Base-by-base conservation (phyloP, 2,113 vertebrate species). In the Hippocampus barbouri region DNA sequence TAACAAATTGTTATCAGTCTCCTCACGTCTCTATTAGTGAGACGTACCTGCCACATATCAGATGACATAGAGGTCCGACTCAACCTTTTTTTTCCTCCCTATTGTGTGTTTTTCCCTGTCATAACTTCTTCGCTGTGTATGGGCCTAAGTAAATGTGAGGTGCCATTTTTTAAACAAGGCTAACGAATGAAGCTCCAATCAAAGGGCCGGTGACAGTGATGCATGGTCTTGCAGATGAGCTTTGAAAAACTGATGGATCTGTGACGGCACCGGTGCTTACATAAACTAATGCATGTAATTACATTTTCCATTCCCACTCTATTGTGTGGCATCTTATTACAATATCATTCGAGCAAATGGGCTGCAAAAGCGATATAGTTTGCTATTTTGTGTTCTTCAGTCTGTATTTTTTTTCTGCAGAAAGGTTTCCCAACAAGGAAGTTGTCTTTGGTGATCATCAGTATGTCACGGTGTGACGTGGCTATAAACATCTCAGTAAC, bases 241-340 rank as follows among this genome's bases (percentile, higher is more conserved):
- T 93, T 91, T 96, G 96, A 98, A 97, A 91, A 95, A 95, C 96
- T 96, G 96, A 98, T 95, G 94, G 96, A 97, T 98, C 95, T 97
- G 94, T 94, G 95, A 96, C 95, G 94, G 94, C 94, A 95, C 94
- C 92, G 94, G 96, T 93, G 95, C 94, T 97, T 93, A 95, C 94
- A 97, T 95, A 97, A 98, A 97, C 95, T 96, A 98, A 97, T 97
- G 95, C 96, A 96, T 95, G 93, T 97, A 98, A 98, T 98, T 97
- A 98, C 94, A 95, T 98, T 98, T 97, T 96, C 94, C 94, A 96
- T 96, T 96, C 95, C 93, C 95, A 96, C 95, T 96, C 92, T 94
- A 95, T 95, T 93, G 95, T 94, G 90, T 90, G 92, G 94, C 95
- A 94, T 97, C 96, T 96, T 97, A 96, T 97, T 97, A 98, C 96